A percentile compares a stretch with the other conserved stretches of the same genome.
Evolutionary conservation across 1,140 invertebrate species (phyloP).

Genomic region (Cardiocondyla obscurior): DNA sequence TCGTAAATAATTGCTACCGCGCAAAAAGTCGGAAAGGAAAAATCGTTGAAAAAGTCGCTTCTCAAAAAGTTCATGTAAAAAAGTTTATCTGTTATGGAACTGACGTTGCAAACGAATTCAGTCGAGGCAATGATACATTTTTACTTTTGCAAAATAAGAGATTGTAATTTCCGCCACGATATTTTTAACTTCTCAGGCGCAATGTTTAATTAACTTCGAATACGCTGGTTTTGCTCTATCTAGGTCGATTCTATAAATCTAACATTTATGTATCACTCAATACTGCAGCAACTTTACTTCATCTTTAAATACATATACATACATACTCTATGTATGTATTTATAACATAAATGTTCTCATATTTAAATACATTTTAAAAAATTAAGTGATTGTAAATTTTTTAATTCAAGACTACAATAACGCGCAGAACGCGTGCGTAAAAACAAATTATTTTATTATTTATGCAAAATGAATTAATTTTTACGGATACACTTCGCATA

Average conservation of each 20-base stretch:
- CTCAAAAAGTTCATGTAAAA: conserved; percentile 4
- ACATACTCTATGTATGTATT: no score
- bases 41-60: conserved; percentile 10
- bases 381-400: not conserved
- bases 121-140: conserved; percentile 16
- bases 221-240: not conserved
- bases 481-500: not conserved
- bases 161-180: conserved; percentile 14
- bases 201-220: conserved; percentile 36
- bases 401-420: not conserved
- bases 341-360: no score
- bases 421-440: no score
- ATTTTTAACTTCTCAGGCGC: conserved; percentile 15
- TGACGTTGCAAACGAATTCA: not conserved
- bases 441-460: not conserved
- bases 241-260: not conserved
- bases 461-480: not conserved
- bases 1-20: conserved; percentile 8
- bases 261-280: not conserved
- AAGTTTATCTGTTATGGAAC: conserved; percentile 8
- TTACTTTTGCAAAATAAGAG: conserved; percentile 13
- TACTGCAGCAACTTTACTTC: not conserved
- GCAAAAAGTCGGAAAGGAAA: not conserved
- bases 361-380: no score
- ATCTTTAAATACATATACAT: no score